These are phyloP conservation scores for Cryptomyrus ogoouensis DNA, from an alignment of 2,113 vertebrate species.

Conservation along the genomic window DNA sequence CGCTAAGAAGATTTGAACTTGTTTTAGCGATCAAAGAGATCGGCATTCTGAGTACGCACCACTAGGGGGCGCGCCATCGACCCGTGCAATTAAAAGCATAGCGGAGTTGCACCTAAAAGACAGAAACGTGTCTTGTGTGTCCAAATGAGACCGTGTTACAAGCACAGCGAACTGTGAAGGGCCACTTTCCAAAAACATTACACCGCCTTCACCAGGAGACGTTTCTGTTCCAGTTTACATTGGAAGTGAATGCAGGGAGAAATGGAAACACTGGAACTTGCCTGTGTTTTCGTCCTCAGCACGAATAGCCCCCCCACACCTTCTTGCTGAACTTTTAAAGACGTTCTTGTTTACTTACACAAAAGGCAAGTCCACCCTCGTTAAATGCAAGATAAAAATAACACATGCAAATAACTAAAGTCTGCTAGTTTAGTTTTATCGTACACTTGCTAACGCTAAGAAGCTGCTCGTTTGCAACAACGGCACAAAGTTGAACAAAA, in stretches of 20 bases:
- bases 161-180: background rate
- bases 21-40: background rate
- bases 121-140: background rate
- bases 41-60: background rate
- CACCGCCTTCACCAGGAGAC: background rate
- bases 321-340: background rate
- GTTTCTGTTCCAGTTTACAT: slow-evolving; percentile 3
- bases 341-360: background rate
- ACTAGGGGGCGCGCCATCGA: background rate
- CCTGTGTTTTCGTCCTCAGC: background rate
- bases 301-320: background rate
- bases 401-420: background rate
- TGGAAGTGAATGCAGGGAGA: background rate
- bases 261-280: background rate
- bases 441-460: background rate
- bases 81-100: background rate
- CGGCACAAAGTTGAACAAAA: background rate
- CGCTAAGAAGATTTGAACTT: slow-evolving; percentile 9
- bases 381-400: background rate
- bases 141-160: background rate
- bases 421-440: background rate
- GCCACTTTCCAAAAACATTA: background rate
- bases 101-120: background rate
- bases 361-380: background rate
- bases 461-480: background rate